Percentiles rank a stretch among this genome's conserved stretches.
Evolutionary conservation across 1,140 invertebrate genomes (phyloP).

Genomic region (Coboldia fuscipes): DNA sequence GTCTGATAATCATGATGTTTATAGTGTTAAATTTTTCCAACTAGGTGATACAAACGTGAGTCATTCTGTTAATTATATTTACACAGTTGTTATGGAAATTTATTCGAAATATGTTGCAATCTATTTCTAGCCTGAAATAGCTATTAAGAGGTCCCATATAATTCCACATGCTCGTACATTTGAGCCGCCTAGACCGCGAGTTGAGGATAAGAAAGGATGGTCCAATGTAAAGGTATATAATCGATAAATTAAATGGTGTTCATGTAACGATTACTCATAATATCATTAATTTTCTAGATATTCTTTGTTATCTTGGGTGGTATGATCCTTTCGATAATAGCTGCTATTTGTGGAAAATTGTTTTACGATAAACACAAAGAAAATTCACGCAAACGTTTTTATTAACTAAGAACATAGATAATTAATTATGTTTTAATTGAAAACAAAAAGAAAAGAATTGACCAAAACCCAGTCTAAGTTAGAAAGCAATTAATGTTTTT

Average conservation of each 20-base stretch:
- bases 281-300: conserved; percentile 21
- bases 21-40: conserved; percentile 79
- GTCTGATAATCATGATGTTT: conserved; percentile 91
- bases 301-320: conserved; percentile 66
- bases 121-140: conserved; percentile 32
- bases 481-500: too few relatives aligned
- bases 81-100: conserved; percentile 41
- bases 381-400: conserved; percentile 1
- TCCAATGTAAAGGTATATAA: conserved; percentile 46
- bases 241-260: neutral
- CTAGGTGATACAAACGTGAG: too few relatives aligned
- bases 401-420: too few relatives aligned
- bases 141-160: conserved; percentile 49
- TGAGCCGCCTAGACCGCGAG: conserved; percentile 65
- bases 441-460: too few relatives aligned
- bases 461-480: too few relatives aligned
- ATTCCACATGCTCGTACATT: conserved; percentile 61
- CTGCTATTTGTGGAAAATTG: conserved; percentile 69
- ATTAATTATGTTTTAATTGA: too few relatives aligned
- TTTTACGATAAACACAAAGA: conserved; percentile 56
- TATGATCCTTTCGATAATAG: conserved; percentile 51
- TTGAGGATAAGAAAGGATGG: conserved; percentile 72
- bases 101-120: conserved; percentile 4
- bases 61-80: too few relatives aligned
- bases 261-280: neutral